Evolutionary conservation across 2,113 vertebrate species (phyloP).

Genomic region (Malurus alboscapulatus): DNA sequence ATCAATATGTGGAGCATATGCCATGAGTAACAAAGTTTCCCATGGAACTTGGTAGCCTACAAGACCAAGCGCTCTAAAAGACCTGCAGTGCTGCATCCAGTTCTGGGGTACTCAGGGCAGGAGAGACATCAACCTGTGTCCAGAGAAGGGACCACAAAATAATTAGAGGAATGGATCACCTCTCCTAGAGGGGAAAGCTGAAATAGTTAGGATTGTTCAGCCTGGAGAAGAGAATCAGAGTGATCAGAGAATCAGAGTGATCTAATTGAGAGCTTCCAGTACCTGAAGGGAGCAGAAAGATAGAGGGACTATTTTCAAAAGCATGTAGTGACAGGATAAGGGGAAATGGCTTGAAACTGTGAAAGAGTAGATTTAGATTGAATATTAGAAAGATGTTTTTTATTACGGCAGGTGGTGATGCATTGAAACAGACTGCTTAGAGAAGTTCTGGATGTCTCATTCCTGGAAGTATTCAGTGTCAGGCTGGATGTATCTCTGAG

Average conservation of each 20-base stretch:
- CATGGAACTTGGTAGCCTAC: not conserved
- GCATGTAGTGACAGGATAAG: not conserved
- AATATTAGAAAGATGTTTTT: not conserved
- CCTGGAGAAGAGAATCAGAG: not conserved
- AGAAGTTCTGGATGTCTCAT: not conserved
- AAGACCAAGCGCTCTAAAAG: not conserved
- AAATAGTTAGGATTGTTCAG: not conserved
- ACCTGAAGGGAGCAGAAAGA: not conserved
- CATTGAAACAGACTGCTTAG: not conserved
- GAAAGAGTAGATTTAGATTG: not conserved
- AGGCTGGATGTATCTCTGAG: not conserved
- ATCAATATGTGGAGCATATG: not conserved
- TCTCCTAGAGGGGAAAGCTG: not conserved
- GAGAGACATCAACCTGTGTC: not conserved
- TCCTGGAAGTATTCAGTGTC: accelerated
- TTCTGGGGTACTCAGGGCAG: not conserved
- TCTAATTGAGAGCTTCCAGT: not conserved
- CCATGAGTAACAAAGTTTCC: not conserved
- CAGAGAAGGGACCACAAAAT: not conserved
- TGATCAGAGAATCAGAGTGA: not conserved
- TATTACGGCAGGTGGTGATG: not conserved
- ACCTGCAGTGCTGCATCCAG: not conserved
- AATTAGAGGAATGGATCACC: not conserved
- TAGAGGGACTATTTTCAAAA: not conserved
- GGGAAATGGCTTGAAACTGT: not conserved